Evolutionary conservation across 1,140 invertebrate species (phyloP).

Genomic region (Vollenhovia emeryi): DNA sequence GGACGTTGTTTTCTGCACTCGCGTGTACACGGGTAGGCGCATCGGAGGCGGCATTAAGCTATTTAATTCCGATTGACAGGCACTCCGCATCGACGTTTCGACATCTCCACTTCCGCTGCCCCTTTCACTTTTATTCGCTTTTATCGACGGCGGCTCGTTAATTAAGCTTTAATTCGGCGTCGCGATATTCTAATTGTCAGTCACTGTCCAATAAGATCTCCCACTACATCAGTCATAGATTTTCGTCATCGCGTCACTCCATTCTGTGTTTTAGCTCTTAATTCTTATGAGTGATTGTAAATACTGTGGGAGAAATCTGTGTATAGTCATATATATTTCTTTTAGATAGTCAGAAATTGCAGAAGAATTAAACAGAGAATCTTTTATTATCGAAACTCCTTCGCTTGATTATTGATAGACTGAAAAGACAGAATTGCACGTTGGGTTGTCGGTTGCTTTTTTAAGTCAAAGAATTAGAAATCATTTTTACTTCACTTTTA

Average conservation of each 20-base stretch:
- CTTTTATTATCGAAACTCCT: not conserved
- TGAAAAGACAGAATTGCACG: too few species aligned
- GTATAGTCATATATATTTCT: not conserved
- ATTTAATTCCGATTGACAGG: conserved; percentile 39
- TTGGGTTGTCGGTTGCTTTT: too few species aligned
- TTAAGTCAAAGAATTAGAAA: too few species aligned
- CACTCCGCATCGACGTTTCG: conserved; percentile 47
- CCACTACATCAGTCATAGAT: not conserved
- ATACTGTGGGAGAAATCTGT: too few species aligned
- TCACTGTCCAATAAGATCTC: conserved; percentile 21
- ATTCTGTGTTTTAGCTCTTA: not conserved
- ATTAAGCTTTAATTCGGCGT: conserved; percentile 37
- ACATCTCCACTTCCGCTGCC: conserved; percentile 49
- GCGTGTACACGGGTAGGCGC: conserved; percentile 32
- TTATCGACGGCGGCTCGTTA: conserved; percentile 38
- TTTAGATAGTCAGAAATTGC: not conserved
- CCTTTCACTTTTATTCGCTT: conserved; percentile 55
- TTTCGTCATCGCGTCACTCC: not conserved
- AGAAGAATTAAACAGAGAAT: not conserved
- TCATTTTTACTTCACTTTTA: not conserved
- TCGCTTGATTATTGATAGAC: too few species aligned
- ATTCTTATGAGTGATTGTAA: not conserved
- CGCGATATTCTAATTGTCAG: conserved; percentile 20
- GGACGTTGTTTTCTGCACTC: not conserved
- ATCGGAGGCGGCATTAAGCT: conserved; percentile 38